Evolutionary conservation across 1,140 invertebrate species (phyloP).

Genomic region (Kradibia gibbosae): DNA sequence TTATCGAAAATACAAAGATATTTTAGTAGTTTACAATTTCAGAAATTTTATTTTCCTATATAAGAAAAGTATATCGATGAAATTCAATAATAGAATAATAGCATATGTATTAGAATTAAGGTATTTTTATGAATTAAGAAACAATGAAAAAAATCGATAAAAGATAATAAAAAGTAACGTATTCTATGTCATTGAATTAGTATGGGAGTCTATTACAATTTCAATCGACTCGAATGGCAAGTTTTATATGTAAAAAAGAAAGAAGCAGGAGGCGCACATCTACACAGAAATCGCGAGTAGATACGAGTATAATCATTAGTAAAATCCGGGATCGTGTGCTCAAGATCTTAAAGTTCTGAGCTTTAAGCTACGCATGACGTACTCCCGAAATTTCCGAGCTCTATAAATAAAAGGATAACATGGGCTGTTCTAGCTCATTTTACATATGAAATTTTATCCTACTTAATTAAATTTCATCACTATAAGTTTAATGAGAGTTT

Average conservation of each 20-base stretch:
- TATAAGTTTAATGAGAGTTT: background rate
- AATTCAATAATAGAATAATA: too few relatives aligned
- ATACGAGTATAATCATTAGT: constrained; percentile 54
- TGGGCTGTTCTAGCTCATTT: background rate
- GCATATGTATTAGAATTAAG: too few relatives aligned
- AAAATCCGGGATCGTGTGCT: constrained; percentile 56
- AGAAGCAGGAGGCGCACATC: background rate
- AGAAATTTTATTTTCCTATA: too few relatives aligned
- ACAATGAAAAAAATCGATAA: too few relatives aligned
- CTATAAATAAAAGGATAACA: constrained; percentile 42
- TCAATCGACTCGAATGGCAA: too few relatives aligned
- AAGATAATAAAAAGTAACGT: too few relatives aligned
- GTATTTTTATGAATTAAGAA: too few relatives aligned
- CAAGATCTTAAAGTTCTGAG: constrained; percentile 46
- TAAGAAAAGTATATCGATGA: too few relatives aligned
- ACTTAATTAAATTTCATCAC: constrained; percentile 31
- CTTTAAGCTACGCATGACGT: background rate
- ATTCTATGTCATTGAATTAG: too few relatives aligned
- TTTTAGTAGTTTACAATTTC: too few relatives aligned
- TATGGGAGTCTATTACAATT: too few relatives aligned
- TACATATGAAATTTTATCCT: constrained; percentile 22
- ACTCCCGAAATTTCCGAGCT: constrained; percentile 18
- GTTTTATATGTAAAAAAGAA: background rate
- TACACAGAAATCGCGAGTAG: constrained; percentile 4
- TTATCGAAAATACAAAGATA: too few relatives aligned